Evolutionary conservation across 2,888 invertebrate species (phyloP).

Genomic region (Osedax fenrisi): DNA sequence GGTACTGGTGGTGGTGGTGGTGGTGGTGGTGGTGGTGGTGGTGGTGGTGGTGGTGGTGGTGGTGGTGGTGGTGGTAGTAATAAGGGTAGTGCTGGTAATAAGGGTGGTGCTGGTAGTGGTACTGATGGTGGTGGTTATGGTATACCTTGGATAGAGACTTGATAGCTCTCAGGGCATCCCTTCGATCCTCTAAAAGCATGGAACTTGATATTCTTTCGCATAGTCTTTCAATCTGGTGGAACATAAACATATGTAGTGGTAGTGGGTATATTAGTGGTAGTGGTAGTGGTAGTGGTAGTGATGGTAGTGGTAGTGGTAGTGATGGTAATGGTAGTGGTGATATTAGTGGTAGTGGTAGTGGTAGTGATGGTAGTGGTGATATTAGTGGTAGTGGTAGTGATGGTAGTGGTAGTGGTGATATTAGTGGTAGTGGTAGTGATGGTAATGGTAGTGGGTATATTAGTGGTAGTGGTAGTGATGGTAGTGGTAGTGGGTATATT

Average conservation of each 20-base stretch:
- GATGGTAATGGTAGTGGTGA: too few relatives aligned
- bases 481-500: too few relatives aligned
- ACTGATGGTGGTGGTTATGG: neutral
- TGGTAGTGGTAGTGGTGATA: too few relatives aligned
- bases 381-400: too few relatives aligned
- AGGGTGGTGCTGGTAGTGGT: neutral
- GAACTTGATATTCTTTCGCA: slow-evolving; percentile 85
- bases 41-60: neutral
- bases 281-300: too few relatives aligned
- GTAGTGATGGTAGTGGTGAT: too few relatives aligned
- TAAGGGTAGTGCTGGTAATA: neutral
- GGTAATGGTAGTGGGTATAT: too few relatives aligned
- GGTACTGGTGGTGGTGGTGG: neutral
- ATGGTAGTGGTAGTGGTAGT: too few relatives aligned
- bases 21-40: slow-evolving; percentile 2
- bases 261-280: too few relatives aligned
- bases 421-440: too few relatives aligned
- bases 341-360: too few relatives aligned
- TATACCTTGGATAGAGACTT: slow-evolving; percentile 59
- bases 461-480: too few relatives aligned
- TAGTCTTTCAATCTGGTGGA: slow-evolving; percentile 65
- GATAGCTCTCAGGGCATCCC: slow-evolving; percentile 88
- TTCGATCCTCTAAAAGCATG: slow-evolving; percentile 78
- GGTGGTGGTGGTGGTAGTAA: neutral
- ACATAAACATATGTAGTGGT: neutral